Evolutionary conservation across 2,888 invertebrate species (phyloP).

Genomic region (Gisinianus flammeolus): DNA sequence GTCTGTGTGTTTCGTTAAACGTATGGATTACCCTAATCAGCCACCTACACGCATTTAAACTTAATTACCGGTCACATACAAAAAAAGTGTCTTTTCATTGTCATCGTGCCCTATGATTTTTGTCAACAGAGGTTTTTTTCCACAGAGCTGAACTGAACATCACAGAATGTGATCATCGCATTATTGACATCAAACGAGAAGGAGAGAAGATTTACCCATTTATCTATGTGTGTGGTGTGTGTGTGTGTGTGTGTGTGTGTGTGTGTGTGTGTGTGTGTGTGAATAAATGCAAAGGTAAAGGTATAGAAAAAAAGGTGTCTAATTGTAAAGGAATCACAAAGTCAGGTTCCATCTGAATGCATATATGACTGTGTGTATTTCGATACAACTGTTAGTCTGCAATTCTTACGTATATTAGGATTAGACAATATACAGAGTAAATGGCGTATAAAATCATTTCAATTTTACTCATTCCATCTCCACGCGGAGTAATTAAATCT

Average conservation of each 20-base stretch:
- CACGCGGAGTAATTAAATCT: no score
- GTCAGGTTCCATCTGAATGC: background rate
- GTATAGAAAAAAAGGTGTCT: background rate
- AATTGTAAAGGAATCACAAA: background rate
- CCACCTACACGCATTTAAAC: slow-evolving; percentile 29
- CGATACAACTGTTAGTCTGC: no score
- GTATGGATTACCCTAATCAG: background rate
- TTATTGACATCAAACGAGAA: background rate
- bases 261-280: no score
- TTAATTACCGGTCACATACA: slow-evolving; percentile 23
- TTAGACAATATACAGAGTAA: no score
- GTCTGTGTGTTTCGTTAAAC: background rate
- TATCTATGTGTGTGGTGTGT: background rate
- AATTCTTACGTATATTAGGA: no score
- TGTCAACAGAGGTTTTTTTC: no score
- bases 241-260: background rate
- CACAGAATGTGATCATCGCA: background rate
- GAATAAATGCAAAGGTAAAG: background rate
- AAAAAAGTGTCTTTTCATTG: background rate
- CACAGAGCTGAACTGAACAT: no score
- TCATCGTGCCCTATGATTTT: background rate
- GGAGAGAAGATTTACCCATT: background rate
- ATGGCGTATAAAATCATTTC: no score
- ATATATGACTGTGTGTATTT: no score
- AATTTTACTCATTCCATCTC: no score